These are phyloP conservation scores for Cnemophilus loriae DNA, from an alignment of 2,113 vertebrate genomes.

Conservation along the genomic window DNA sequence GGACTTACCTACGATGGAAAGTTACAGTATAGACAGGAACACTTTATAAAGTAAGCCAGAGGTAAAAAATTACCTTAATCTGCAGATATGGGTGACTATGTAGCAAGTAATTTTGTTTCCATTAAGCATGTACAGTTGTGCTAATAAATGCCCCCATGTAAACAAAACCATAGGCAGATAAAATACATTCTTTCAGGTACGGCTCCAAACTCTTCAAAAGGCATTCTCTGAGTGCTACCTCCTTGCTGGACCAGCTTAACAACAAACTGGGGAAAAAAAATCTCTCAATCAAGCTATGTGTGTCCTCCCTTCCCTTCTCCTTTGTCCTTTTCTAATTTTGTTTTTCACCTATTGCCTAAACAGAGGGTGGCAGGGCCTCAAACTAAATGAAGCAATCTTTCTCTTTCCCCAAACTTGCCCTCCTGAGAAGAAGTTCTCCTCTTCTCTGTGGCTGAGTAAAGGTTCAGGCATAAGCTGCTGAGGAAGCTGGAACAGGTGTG, in stretches of 20 bases:
- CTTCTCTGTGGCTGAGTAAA: conserved; percentile 73
- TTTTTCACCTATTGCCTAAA: not conserved
- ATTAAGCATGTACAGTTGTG: not conserved
- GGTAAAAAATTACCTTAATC: not conserved
- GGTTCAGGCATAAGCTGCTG: conserved; percentile 77
- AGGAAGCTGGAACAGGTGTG: conserved; percentile 87
- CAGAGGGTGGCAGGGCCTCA: not conserved
- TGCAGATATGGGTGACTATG: not conserved
- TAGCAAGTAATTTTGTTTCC: not conserved
- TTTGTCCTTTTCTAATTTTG: not conserved
- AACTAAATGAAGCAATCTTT: not conserved
- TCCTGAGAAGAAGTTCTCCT: conserved; percentile 52
- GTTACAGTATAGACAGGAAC: not conserved
- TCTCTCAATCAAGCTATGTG: not conserved
- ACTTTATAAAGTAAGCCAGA: not conserved
- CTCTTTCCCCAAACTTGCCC: conserved; percentile 65
- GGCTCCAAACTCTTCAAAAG: not conserved
- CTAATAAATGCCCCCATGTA: not conserved
- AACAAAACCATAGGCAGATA: not conserved
- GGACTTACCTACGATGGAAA: not conserved
- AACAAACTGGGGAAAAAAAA: not conserved
- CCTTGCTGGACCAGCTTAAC: not conserved
- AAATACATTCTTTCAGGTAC: not conserved
- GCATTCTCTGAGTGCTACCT: not conserved
- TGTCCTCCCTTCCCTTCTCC: not conserved